Conservation (phyloP, 2,888 invertebrate species). For the Agonopterix heracliana region DNA sequence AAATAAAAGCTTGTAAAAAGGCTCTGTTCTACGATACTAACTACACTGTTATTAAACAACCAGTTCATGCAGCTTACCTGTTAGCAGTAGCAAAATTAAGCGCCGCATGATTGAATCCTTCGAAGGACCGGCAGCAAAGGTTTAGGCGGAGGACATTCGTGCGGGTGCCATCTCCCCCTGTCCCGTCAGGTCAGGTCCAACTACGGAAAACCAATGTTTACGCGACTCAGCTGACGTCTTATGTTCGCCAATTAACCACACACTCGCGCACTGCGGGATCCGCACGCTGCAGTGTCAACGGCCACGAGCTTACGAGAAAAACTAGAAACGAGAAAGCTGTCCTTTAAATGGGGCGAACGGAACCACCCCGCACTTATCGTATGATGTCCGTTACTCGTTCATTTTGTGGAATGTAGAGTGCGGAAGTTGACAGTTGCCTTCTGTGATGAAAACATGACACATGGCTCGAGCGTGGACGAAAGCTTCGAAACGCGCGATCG, state of each 20-base stretch:
- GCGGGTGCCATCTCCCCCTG: constrained; percentile 52
- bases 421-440: constrained; percentile 42
- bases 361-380: constrained; percentile 26
- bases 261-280: constrained; percentile 74
- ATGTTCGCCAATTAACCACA: constrained; percentile 69
- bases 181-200: constrained; percentile 35
- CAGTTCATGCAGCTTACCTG: constrained; percentile 45
- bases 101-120: constrained; percentile 56
- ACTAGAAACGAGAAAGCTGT: constrained; percentile 66
- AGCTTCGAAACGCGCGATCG: constrained; percentile 62
- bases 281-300: constrained; percentile 74
- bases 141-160: constrained; percentile 38
- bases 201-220: constrained; percentile 54
- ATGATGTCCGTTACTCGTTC: constrained; percentile 44
- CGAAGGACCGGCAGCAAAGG: constrained; percentile 25
- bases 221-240: constrained; percentile 69
- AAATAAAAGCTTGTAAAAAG: too few species aligned
- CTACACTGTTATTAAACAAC: too few species aligned
- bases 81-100: constrained; percentile 54
- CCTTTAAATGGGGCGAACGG: constrained; percentile 27
- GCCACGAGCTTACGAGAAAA: constrained; percentile 66
- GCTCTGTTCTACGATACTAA: too few species aligned
- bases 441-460: constrained; percentile 73
- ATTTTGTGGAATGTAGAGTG: constrained; percentile 35
- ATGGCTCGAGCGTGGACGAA: constrained; percentile 54